Evolutionary conservation across 2,113 vertebrate genomes (phyloP).

Genomic region (Lagopus leucura): DNA sequence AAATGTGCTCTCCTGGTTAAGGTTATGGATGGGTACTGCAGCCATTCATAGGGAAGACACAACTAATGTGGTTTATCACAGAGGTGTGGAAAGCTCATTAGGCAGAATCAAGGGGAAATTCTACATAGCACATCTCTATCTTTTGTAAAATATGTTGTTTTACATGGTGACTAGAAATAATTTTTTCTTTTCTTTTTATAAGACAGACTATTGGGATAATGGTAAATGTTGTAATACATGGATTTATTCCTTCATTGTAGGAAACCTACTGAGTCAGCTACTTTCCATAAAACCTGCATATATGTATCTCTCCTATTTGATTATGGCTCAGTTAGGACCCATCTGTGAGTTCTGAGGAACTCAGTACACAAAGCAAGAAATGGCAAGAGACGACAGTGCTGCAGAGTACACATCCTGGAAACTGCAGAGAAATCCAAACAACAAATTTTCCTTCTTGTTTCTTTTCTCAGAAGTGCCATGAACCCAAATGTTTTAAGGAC

Average conservation of each 20-base stretch:
- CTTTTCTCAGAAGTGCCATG: not conserved
- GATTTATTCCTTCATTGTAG: not conserved
- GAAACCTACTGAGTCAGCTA: not conserved
- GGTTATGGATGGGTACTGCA: not conserved
- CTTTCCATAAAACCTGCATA: not conserved
- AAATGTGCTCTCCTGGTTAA: not conserved
- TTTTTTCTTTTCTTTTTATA: not conserved
- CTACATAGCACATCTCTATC: not conserved
- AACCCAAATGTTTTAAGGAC: not conserved
- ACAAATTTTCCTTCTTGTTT: not conserved
- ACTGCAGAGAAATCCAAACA: not conserved
- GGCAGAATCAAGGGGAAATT: not conserved
- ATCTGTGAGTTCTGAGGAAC: not conserved
- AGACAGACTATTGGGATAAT: not conserved
- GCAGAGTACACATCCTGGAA: not conserved
- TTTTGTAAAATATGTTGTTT: not conserved
- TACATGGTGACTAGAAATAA: not conserved
- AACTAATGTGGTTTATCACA: not conserved
- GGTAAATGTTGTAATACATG: not conserved
- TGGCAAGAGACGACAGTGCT: not conserved
- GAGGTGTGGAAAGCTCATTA: not conserved
- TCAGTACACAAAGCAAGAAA: not conserved
- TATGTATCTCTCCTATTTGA: not conserved
- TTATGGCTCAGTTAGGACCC: not conserved
- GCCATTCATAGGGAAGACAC: not conserved